Percentiles rank a stretch among this genome's conserved stretches.
phyloP scores from a whole-genome alignment of 2,113 vertebrate species.

The Gavia stellata region DNA sequence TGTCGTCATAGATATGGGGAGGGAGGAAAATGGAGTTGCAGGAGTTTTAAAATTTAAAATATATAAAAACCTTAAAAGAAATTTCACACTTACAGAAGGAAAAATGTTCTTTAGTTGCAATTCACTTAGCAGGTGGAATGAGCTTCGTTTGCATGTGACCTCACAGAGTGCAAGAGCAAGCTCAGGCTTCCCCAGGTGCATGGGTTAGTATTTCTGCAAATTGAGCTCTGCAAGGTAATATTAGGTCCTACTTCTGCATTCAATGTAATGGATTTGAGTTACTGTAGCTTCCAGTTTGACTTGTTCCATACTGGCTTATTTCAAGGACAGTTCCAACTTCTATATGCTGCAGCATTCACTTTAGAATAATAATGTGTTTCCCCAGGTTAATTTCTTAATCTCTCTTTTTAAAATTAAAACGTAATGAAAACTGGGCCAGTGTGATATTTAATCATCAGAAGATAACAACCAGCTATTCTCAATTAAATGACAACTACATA shows the following conservation, averaged over 20 bases:
- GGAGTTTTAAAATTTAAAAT: neutral
- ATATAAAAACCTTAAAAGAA: neutral
- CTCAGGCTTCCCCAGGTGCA: neutral
- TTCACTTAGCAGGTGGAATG: accelerated
- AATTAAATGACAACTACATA: neutral
- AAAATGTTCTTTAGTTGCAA: neutral
- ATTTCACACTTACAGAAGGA: neutral
- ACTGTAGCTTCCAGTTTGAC: neutral
- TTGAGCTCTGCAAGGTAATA: neutral
- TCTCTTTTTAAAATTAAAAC: neutral
- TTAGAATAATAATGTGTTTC: neutral
- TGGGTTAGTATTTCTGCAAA: neutral
- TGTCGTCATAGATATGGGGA: neutral
- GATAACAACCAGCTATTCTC: neutral
- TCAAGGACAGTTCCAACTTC: neutral
- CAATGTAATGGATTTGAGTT: neutral
- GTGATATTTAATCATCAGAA: neutral
- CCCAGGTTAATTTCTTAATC: neutral
- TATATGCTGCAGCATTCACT: neutral
- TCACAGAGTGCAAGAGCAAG: neutral
- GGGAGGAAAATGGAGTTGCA: neutral
- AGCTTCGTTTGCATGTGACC: neutral
- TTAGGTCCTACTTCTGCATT: neutral
- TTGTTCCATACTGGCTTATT: neutral
- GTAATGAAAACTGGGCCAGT: neutral